Percentiles rank a stretch among this genome's conserved stretches.
Conservation (phyloP, 2,797 vertebrate species). For the Lepilemur septentrionalis region DNA sequence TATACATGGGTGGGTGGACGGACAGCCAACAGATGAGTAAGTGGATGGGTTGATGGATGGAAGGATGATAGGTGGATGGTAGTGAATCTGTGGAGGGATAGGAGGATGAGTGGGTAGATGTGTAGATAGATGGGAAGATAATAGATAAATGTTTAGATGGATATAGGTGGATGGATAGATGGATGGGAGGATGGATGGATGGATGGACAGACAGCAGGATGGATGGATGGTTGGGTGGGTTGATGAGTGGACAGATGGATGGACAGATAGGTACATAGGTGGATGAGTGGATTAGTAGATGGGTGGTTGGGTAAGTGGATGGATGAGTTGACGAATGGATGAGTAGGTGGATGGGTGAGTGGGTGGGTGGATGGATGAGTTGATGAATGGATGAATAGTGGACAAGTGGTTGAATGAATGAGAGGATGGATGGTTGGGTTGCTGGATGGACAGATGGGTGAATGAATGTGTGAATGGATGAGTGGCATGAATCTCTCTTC, state of each 20-base stretch:
- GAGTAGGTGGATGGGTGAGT: background rate
- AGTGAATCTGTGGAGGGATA: background rate
- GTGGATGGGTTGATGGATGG: background rate
- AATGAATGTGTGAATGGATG: background rate
- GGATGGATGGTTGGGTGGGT: no score
- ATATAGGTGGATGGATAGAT: background rate
- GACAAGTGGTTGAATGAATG: background rate
- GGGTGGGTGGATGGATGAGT: background rate
- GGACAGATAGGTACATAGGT: background rate
- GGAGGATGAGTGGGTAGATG: background rate
- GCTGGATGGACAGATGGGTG: no score
- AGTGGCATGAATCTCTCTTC: background rate
- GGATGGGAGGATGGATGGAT: background rate
- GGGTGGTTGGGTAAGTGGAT: no score
- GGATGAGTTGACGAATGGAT: background rate
- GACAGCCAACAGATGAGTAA: background rate
- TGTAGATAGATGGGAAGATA: no score
- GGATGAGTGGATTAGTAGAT: background rate
- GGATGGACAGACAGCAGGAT: accelerated
- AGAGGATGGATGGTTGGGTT: background rate
- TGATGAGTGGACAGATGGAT: background rate
- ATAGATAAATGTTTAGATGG: no score
- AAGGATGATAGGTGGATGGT: background rate
- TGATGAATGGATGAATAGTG: background rate
- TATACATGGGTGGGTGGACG: background rate